A percentile compares a stretch with the other conserved stretches of the same genome.
These are phyloP conservation scores for Papilio polyxenes DNA, from an alignment of 1,140 invertebrate genomes.

Conservation along the genomic window DNA sequence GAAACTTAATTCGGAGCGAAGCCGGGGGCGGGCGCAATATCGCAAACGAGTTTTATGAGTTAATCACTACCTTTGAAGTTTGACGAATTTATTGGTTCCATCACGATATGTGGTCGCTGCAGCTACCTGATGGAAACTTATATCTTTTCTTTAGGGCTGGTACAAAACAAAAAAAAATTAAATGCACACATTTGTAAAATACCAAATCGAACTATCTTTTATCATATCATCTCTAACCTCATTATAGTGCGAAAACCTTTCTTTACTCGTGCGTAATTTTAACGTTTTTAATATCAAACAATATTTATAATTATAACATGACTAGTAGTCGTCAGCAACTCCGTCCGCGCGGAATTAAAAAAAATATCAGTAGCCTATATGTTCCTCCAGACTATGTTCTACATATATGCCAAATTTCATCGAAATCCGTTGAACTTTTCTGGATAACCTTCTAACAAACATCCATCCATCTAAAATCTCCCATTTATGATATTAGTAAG, in stretches of 20 bases:
- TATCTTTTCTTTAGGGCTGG: conserved; percentile 40
- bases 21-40: conserved; percentile 49
- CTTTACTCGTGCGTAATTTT: background rate
- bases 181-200: conserved; percentile 28
- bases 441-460: too few relatives aligned
- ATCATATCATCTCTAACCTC: too few relatives aligned
- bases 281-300: background rate
- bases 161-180: conserved; percentile 30
- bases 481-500: too few relatives aligned
- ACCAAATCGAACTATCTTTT: background rate
- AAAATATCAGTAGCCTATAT: too few relatives aligned
- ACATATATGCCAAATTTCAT: too few relatives aligned
- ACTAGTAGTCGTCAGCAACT: too few relatives aligned
- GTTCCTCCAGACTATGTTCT: too few relatives aligned
- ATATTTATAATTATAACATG: too few relatives aligned
- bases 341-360: too few relatives aligned
- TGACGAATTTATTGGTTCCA: conserved; percentile 72
- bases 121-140: conserved; percentile 18
- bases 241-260: background rate
- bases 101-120: conserved; percentile 56
- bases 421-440: too few relatives aligned
- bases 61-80: conserved; percentile 74
- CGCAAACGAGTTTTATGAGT: conserved; percentile 66
- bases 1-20: conserved; percentile 45
- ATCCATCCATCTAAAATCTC: too few relatives aligned